Conservation (phyloP, 2,113 vertebrate genomes). For the Labrus mixtus region DNA sequence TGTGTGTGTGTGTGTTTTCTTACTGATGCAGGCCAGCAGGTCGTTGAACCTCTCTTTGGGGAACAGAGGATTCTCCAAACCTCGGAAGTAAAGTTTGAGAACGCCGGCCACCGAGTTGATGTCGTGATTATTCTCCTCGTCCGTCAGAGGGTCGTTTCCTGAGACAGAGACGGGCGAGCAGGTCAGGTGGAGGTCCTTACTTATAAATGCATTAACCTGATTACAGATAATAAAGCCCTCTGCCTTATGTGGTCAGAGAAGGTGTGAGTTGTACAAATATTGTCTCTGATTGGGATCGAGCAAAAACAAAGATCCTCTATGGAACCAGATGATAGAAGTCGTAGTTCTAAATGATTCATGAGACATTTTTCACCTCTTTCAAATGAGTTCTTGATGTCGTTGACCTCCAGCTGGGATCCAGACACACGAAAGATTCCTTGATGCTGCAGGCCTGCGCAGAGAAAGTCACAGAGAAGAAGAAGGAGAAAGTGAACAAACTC, state of each 20-base stretch:
- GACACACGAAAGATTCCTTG: constrained; percentile 98
- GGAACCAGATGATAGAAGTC: no score
- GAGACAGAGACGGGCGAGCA: constrained; percentile 64
- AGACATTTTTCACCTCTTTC: constrained; percentile 89
- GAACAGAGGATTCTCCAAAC: constrained; percentile 98
- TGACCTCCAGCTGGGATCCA: constrained; percentile 98
- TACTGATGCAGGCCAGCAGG: constrained; percentile 96
- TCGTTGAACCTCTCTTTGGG: constrained; percentile 99
- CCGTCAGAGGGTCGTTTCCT: constrained; percentile 97
- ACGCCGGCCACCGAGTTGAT: constrained; percentile 98
- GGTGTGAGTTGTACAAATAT: no score
- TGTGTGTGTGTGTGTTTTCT: constrained; percentile 72
- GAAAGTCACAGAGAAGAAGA: background rate
- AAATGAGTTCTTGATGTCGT: constrained; percentile 99
- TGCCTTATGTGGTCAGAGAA: background rate
- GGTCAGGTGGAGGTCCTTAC: constrained; percentile 1
- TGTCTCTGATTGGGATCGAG: background rate
- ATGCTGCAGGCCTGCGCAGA: constrained; percentile 92
- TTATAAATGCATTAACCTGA: background rate
- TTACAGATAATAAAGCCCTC: background rate
- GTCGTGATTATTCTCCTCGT: constrained; percentile 97
- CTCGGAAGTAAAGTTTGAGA: constrained; percentile 97
- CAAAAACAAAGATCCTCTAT: background rate
- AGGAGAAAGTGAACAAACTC: constrained; percentile 13
- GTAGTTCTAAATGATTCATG: no score